A percentile compares a stretch with the other conserved stretches of the same genome.
phyloP scores from a whole-genome alignment of 1,140 invertebrate species.

The Hycleus cichorii region DNA sequence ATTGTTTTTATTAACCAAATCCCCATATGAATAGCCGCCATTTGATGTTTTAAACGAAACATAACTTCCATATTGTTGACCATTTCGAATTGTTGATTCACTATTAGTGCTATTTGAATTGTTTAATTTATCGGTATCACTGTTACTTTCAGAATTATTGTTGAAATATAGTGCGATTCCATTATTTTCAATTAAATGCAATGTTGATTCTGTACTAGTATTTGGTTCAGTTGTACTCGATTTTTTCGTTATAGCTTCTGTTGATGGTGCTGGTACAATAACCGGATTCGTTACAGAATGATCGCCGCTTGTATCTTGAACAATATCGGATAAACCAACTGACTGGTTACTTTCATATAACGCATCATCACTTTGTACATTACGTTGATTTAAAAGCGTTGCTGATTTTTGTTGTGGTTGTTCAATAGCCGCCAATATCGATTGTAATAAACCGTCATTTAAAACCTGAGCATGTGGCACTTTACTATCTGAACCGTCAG shows the following conservation, averaged over 20 bases:
- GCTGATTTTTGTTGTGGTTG: conserved; percentile 42
- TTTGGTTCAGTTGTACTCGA: background rate
- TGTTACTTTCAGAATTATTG: background rate
- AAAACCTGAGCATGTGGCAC: conserved; percentile 65
- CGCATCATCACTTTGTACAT: background rate
- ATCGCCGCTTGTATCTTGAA: background rate
- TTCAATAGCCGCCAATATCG: conserved; percentile 67
- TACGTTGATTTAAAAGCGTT: conserved; percentile 1
- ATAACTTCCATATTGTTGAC: conserved; percentile 26
- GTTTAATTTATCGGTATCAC: too few relatives aligned
- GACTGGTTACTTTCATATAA: too few relatives aligned
- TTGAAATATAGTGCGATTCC: conserved; percentile 49
- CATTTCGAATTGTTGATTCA: conserved; percentile 11
- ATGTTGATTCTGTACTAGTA: conserved; percentile 11
- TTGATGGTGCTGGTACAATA: conserved; percentile 22
- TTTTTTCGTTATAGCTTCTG: conserved; percentile 4
- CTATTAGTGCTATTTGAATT: background rate
- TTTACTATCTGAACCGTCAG: conserved; percentile 40
- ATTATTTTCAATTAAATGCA: conserved; percentile 44
- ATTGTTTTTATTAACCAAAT: background rate
- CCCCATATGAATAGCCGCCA: conserved; percentile 20
- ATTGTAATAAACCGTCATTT: conserved; percentile 67
- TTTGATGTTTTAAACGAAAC: conserved; percentile 24
- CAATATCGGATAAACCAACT: too few relatives aligned
- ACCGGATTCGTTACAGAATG: conserved; percentile 27